Conservation (phyloP, 1,140 invertebrate species). For the Steinernema feltiae region DNA sequence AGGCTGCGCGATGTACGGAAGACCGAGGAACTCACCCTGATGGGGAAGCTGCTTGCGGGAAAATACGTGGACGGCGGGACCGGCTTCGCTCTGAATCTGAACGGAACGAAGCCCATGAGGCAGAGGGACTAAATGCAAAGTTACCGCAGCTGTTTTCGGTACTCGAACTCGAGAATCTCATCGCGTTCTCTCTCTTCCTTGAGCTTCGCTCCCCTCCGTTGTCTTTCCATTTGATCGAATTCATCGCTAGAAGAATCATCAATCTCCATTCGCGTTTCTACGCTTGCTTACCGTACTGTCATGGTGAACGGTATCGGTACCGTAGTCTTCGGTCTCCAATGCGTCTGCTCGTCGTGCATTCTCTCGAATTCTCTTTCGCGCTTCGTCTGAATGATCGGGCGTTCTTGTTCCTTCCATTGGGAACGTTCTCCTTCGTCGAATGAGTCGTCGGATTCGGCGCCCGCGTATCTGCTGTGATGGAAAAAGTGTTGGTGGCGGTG, state of each 20-base stretch:
- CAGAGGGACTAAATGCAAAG: neutral
- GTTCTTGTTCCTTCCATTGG: neutral
- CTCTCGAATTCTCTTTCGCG: neutral
- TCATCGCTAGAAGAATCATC: neutral
- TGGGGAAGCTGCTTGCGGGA: neutral
- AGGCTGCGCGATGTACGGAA: neutral
- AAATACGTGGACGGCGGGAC: neutral
- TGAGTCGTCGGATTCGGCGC: no score
- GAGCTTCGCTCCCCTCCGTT: neutral
- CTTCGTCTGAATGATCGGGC: neutral
- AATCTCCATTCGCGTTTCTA: neutral
- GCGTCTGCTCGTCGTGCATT: neutral
- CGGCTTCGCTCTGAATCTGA: neutral
- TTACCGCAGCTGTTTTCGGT: neutral
- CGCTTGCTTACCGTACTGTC: neutral
- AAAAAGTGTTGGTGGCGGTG: neutral
- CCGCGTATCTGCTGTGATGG: no score
- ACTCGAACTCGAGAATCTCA: neutral
- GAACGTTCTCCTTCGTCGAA: neutral
- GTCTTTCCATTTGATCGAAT: neutral
- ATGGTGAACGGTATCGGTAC: neutral
- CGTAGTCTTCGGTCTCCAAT: neutral
- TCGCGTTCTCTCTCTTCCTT: neutral
- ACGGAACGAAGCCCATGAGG: neutral
- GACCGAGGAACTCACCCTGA: neutral